Evolutionary conservation across 1,140 invertebrate species (phyloP), one percentile per base, ranked within the genome.

Genomic region (Sinella curviseta): DNA sequence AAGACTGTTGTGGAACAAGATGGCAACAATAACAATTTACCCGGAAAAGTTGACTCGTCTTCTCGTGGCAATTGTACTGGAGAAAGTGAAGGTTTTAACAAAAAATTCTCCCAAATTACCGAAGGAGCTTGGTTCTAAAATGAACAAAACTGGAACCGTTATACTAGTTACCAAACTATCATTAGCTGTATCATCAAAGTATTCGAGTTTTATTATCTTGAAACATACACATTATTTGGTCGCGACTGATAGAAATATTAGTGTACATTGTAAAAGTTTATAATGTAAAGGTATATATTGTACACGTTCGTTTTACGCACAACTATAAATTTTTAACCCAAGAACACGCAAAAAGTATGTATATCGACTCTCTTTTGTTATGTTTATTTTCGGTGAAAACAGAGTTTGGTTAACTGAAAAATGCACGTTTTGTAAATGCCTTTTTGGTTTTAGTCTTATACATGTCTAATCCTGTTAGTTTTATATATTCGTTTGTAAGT

Each of bases 121-220:
- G 80, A 81, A 65, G 82, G 82, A 35, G 82, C 79, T 79, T 83
- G 82, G 82, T 83, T 83, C 33, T 83, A 78, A 81, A 78, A 76
- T 26, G 4, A 12, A 12, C 12, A 74, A 65, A 65, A 26, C 3
- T 16, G 8, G 65, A 31, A 24, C 26, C 65, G 31, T 70, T 12
- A 20, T 70, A 70, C 28, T 31, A 70, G 65, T 70, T 70, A 70
- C 65, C 65, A 70, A 70, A 70, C 31, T 31, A 70, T 70, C 12
- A 70, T 8, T n/a, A 4, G 26, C 31, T 14, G 55, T 14, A 60
- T 26, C n/a, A n/a, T n/a, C n/a, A n/a, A n/a, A n/a, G n/a, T n/a
- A n/a, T n/a, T n/a, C n/a, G n/a, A n/a, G n/a, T n/a, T n/a, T n/a
- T n/a, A n/a, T n/a, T n/a, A n/a, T n/a, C n/a, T n/a, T n/a, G n/a